A percentile compares a stretch with the other conserved stretches of the same genome.
Evolutionary conservation across 1,140 invertebrate species (phyloP).

Genomic region (Tribolium madens): DNA sequence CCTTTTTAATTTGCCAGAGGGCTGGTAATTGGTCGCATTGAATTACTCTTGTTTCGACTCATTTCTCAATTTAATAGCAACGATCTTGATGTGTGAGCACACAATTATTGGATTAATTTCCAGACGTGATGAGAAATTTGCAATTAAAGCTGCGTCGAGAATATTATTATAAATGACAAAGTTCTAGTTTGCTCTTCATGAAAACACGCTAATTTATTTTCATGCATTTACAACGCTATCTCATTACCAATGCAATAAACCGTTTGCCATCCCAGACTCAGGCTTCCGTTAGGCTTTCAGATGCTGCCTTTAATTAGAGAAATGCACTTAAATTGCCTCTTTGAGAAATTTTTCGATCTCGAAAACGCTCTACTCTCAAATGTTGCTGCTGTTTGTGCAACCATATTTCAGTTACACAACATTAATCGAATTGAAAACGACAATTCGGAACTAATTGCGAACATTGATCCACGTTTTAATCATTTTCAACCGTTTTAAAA

Average conservation of each 20-base stretch:
- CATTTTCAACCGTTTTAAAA: too few relatives aligned
- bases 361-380: background rate
- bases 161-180: background rate
- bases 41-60: slow-evolving; percentile 3
- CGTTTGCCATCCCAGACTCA: background rate
- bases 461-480: too few relatives aligned
- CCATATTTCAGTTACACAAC: background rate
- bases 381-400: background rate
- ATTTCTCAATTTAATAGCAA: slow-evolving; percentile 11
- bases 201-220: background rate
- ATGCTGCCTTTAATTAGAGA: background rate
- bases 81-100: background rate
- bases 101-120: slow-evolving; percentile 4
- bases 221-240: background rate
- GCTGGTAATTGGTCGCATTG: slow-evolving; percentile 1
- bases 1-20: slow-evolving; percentile 9
- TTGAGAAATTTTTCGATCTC: background rate
- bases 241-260: background rate
- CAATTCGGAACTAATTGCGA: background rate
- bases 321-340: background rate
- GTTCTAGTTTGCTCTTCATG: background rate
- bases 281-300: background rate
- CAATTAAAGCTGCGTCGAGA: background rate
- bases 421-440: background rate
- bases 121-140: background rate